These are phyloP conservation scores for Thalassoma bifasciatum DNA, from an alignment of 2,113 vertebrate species.

Conservation along the genomic window DNA sequence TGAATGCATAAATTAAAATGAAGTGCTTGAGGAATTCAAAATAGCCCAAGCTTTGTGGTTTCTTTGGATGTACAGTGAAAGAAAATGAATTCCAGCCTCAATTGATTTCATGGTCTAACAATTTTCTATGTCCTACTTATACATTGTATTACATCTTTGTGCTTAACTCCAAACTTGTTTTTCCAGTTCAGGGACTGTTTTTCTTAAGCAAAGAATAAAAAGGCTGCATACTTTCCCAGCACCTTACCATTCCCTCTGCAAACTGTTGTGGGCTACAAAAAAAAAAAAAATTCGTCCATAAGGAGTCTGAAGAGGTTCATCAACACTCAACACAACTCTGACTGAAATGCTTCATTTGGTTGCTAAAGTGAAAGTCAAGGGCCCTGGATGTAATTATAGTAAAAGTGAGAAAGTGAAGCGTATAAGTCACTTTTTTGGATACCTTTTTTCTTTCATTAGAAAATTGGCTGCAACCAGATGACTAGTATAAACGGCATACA, in stretches of 20 bases:
- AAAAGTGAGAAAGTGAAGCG: too few relatives aligned
- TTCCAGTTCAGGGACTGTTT: too few relatives aligned
- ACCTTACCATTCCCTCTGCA: conserved; percentile 33
- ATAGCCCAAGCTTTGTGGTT: conserved; percentile 11
- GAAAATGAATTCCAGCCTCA: conserved; percentile 5
- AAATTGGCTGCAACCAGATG: too few relatives aligned
- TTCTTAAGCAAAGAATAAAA: too few relatives aligned
- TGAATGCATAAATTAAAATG: conserved; percentile 75
- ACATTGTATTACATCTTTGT: neutral
- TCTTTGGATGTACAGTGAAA: neutral
- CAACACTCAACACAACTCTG: conserved; percentile 14
- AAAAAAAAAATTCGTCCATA: conserved; percentile 43
- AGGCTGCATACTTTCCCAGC: conserved; percentile 30
- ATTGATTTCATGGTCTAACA: conserved; percentile 22
- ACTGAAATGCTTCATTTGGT: conserved; percentile 31
- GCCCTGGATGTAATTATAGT: conserved; percentile 53
- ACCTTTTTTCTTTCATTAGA: too few relatives aligned
- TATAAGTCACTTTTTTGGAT: too few relatives aligned
- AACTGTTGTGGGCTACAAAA: conserved; percentile 6
- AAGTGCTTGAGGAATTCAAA: conserved; percentile 37
- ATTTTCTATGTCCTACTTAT: neutral
- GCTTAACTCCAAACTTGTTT: neutral
- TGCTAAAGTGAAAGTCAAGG: conserved; percentile 40
- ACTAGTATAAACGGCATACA: too few relatives aligned
- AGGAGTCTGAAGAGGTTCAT: conserved; percentile 35